Base-by-base conservation (phyloP, 1,140 invertebrate genomes). In the Drosophila persimilis region DNA sequence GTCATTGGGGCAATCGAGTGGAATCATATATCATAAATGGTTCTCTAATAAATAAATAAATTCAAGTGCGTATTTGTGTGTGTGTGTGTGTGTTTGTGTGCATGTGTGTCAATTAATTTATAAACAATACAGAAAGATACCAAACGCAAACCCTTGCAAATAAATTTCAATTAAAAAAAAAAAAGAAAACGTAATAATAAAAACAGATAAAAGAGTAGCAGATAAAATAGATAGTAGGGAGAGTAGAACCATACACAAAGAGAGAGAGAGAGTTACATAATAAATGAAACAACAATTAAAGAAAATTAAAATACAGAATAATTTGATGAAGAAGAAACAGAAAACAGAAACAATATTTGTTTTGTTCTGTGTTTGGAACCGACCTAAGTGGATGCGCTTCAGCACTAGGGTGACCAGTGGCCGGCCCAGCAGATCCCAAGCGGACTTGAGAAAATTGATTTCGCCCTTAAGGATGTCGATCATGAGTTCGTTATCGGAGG, bases 401-500 rank as follows among this genome's bases (percentile, higher is more conserved):
- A 98, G 93, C 85, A 96, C 95, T 92, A 99, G 94, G 73, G 97
- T 96, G 91, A 98, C 96, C 85, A 97, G 94, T 56, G 97, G 97
- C 89, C 97, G 94, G 76, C 97, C 97, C 91, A 97, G 94, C 92
- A 98, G 96, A 93, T 97, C 97, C 97, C 97, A 98, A 91, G 96
- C 97, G 77, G 96, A 97, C 93, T 98, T 98, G 93, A 98, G 95
- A 94, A 98, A 98, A 94, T 97, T 97, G 90, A 98, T 96, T 94
- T 98, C 97, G 88, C 96, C 96, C 94, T 97, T 98, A 93, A 98
- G 97, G 92, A 97, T 98, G 94, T 99, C 98, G 92, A 99, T 97
- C 95, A 99, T 96, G 92, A 99, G 94, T 92, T 98, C 96, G 93
- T 97, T 97, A 93, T 99, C 98, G 89, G 97, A 98, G 92, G 97